Evolutionary conservation across 1,140 invertebrate species (phyloP), one percentile per base, ranked within the genome.

Genomic region (Onthophagus taurus): DNA sequence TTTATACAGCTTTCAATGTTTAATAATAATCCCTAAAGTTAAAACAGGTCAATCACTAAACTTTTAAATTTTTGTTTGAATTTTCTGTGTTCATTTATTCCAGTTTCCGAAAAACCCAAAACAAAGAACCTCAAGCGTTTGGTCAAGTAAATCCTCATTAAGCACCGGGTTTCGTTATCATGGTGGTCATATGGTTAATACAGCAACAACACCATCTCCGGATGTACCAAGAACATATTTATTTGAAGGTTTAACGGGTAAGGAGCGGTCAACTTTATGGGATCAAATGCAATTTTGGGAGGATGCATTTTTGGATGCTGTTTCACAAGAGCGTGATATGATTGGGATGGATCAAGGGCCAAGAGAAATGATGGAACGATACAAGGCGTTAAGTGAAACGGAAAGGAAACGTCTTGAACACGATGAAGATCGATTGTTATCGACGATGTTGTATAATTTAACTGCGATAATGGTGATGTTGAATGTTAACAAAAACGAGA

Each of bases 201-300:
- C 88, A 0, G 84, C 81, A 1, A 72, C 74, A 2, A 78, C 86
- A 2, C 84, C 87, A 0, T 89, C 85, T 55, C 87, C 87, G 0
- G 90, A 94, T 48, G 80, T 81, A 19, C 81, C 81, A 0, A 73
- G 89, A 51, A 90, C 87, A 1, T 97, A 97, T 64, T 65, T 97
- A 4, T 97, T 92, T 66, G 90, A 97, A 72, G 90, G 88, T 2
- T 58, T 80, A 8, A 61, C 79, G 48, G 76, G 75, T 58, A 75
- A 71, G 48, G 66, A 61, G 2, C 73, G 92, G 50, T 86, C 85
- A 3, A 77, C 79, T 23, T 65, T 99, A n/a, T 99, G 96, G 95
- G 94, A 99, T 65, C 89, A 98, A 70, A 95, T 98, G 88, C 92
- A 98, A 60, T 99, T 99, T 67, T 99, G 97, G 96, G 96, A 99